These are phyloP conservation scores for Corydoras maculifer DNA, from an alignment of 2,113 vertebrate genomes.

Conservation along the genomic window DNA sequence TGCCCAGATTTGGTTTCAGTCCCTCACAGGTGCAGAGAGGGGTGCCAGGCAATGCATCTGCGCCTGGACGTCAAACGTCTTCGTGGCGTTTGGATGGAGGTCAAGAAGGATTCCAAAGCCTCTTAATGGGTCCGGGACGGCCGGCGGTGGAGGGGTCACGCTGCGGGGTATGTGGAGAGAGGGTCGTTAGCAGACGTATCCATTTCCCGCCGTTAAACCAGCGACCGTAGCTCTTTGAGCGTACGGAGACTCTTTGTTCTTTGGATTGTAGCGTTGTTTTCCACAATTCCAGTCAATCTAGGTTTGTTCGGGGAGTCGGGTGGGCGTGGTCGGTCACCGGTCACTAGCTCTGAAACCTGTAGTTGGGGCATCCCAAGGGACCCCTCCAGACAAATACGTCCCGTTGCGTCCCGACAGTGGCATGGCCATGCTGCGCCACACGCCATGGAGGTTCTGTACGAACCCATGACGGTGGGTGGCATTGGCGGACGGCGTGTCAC, in stretches of 20 bases:
- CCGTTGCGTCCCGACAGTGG: conserved; percentile 4
- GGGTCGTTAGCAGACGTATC: not conserved
- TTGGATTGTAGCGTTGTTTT: not conserved
- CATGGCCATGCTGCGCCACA: no score
- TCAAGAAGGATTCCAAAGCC: conserved; percentile 12
- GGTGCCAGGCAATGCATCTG: no score
- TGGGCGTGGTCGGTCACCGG: conserved; percentile 30
- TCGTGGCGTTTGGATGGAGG: not conserved
- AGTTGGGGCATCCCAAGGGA: conserved; percentile 6
- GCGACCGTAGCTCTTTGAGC: not conserved
- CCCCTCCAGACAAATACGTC: conserved; percentile 29
- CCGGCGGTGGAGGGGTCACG: not conserved
- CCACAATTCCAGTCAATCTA: not conserved
- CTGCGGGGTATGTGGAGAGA: not conserved
- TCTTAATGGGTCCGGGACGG: conserved; percentile 16
- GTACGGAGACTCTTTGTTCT: no score
- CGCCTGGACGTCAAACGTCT: no score
- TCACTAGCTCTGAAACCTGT: conserved; percentile 20
- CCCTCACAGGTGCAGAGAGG: no score
- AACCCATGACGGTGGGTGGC: no score
- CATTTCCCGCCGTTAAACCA: not conserved
- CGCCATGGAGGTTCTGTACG: no score
- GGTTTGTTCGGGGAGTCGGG: not conserved
- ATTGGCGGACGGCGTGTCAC: no score
- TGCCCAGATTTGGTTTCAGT: no score